Conservation (phyloP, 1,140 invertebrate species). For the Periplaneta americana region DNA sequence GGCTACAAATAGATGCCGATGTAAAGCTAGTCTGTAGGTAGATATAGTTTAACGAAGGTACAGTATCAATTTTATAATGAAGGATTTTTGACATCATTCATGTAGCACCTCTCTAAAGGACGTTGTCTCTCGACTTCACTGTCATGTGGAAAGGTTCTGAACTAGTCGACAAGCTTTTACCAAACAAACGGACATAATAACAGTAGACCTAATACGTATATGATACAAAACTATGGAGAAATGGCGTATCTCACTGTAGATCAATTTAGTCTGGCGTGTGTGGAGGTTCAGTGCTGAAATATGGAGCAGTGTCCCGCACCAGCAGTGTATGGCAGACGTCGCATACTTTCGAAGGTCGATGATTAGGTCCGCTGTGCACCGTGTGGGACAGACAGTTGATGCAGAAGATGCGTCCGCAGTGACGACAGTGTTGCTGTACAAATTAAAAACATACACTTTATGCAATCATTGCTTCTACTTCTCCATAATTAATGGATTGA, state of each 20-base stretch:
- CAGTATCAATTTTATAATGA: neutral
- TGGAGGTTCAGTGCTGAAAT: constrained; percentile 86
- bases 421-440: constrained; percentile 88
- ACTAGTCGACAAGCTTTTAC: neutral
- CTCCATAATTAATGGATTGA: too few relatives aligned
- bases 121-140: neutral
- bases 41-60: neutral
- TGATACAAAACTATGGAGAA: neutral
- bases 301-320: constrained; percentile 87
- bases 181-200: neutral
- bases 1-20: neutral
- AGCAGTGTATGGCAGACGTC: constrained; percentile 95
- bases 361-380: constrained; percentile 82
- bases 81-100: neutral
- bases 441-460: too few relatives aligned
- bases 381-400: constrained; percentile 71
- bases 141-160: neutral
- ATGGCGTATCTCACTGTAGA: neutral
- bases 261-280: constrained; percentile 53
- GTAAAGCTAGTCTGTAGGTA: neutral
- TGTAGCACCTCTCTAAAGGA: neutral
- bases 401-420: constrained; percentile 96
- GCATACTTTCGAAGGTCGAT: constrained; percentile 84
- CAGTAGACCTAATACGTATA: neutral
- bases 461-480: too few relatives aligned